Evolutionary conservation across 2,113 vertebrate species (phyloP).

Genomic region (Hipposideros armiger): DNA sequence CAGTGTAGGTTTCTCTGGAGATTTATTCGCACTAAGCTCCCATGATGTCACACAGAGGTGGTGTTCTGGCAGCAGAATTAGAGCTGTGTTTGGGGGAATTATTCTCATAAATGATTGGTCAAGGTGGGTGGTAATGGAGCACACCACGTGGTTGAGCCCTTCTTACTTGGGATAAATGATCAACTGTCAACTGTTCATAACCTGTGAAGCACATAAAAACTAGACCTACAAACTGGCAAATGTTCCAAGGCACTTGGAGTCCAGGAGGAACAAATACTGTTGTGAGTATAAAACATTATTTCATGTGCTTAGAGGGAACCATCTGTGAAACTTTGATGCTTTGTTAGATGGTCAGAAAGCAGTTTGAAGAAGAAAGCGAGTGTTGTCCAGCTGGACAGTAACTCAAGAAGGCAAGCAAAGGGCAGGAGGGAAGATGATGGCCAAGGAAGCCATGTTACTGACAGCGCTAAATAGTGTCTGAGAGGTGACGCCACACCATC

Average conservation of each 20-base stretch:
- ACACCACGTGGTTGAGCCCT: neutral
- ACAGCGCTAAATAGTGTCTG: accelerated
- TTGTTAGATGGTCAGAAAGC: neutral
- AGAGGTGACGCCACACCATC: accelerated
- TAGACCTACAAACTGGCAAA: neutral
- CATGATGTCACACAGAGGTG: constrained; percentile 72
- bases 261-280: neutral
- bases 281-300: neutral
- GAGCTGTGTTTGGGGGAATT: constrained; percentile 56
- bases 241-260: neutral
- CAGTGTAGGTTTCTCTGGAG: constrained; percentile 44
- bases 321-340: neutral
- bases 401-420: neutral
- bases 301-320: neutral
- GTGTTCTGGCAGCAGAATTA: constrained; percentile 67
- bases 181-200: neutral
- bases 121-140: neutral
- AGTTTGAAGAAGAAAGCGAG: neutral
- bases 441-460: neutral
- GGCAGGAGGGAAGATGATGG: too few relatives aligned
- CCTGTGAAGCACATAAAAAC: constrained; percentile 9
- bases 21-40: constrained; percentile 71
- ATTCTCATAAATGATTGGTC: constrained; percentile 24
- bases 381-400: neutral
- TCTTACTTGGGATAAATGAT: neutral